Evolutionary conservation across 2,888 invertebrate genomes (phyloP).

Genomic region (Synanthedon myopaeformis): DNA sequence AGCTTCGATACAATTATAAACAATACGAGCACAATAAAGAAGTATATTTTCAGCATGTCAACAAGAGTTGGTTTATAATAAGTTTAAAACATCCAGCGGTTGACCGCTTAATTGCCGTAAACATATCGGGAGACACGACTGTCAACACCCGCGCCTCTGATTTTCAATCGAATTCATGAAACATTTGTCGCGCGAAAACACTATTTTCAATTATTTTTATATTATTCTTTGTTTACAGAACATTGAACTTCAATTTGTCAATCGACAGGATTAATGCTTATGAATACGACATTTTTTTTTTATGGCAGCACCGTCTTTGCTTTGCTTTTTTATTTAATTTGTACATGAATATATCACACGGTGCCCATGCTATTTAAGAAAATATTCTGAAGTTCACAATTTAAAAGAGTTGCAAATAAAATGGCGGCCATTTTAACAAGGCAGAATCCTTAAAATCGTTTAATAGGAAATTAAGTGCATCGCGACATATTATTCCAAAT

Average conservation of each 20-base stretch:
- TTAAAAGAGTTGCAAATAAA: background rate
- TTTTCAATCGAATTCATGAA: slow-evolving; percentile 15
- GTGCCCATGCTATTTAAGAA: no score
- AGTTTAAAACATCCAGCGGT: slow-evolving; percentile 38
- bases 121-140: slow-evolving; percentile 21
- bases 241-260: background rate
- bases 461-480: slow-evolving; percentile 64
- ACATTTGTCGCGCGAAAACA: slow-evolving; percentile 3
- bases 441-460: slow-evolving; percentile 18
- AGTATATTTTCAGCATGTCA: slow-evolving; percentile 23
- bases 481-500: slow-evolving; percentile 59
- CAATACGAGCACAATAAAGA: slow-evolving; percentile 17
- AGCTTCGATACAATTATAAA: background rate
- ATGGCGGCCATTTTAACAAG: slow-evolving; percentile 24
- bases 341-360: no score
- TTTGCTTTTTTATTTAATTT: no score
- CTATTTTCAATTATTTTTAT: background rate
- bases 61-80: slow-evolving; percentile 32
- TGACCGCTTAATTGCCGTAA: slow-evolving; percentile 23
- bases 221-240: no score
- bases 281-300: no score
- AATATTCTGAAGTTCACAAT: no score
- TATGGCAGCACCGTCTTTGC: no score
- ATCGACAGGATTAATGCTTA: background rate
- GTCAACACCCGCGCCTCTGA: slow-evolving; percentile 34